Conservation (phyloP, 35 echinoderm and acorn worm species). For the Apostichopus japonicus region DNA sequence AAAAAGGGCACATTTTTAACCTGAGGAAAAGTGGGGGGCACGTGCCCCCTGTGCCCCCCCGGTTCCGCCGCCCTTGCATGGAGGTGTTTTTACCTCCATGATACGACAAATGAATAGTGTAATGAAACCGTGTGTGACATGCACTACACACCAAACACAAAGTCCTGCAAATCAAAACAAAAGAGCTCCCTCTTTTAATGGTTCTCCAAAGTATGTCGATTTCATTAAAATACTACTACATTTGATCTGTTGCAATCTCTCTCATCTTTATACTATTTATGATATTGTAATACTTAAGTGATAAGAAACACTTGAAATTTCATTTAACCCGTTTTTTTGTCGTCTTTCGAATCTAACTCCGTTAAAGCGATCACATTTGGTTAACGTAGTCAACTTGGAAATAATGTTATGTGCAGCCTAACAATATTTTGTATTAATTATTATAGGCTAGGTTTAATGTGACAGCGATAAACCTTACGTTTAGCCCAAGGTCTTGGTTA, state of each 20-base stretch:
- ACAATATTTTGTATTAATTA: neutral
- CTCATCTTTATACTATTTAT: neutral
- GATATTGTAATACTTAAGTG: neutral
- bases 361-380: too few species aligned
- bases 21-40: too few species aligned
- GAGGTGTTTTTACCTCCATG: too few species aligned
- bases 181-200: neutral
- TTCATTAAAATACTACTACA: neutral
- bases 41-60: too few species aligned
- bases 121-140: too few species aligned
- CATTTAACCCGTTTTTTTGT: neutral
- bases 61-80: too few species aligned
- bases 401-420: neutral
- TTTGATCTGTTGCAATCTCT: neutral
- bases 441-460: too few species aligned
- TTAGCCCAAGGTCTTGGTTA: too few species aligned
- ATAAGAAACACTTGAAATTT: neutral
- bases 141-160: neutral
- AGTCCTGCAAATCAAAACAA: neutral
- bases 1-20: too few species aligned
- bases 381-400: neutral
- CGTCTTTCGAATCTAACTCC: too few species aligned
- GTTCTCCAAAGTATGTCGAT: neutral
- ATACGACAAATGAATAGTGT: too few species aligned
- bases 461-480: too few species aligned